phyloP scores from a whole-genome alignment of 2,113 vertebrate genomes.

The Centrocercus urophasianus region DNA sequence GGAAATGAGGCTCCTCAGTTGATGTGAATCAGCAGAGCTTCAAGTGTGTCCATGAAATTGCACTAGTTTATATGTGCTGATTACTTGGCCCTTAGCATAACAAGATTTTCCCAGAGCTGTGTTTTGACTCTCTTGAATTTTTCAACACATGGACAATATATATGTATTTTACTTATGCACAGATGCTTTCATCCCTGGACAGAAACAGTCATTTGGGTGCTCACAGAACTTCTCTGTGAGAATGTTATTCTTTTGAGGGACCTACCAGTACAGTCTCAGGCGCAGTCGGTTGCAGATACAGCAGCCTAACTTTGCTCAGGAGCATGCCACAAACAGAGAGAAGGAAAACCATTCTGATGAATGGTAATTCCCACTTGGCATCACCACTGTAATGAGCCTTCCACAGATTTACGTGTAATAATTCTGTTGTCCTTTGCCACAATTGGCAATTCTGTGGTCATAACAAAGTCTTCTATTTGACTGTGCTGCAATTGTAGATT shows the following conservation, averaged over 20 bases:
- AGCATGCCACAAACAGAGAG: not conserved
- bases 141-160: constrained; percentile 6
- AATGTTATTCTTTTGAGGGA: not conserved
- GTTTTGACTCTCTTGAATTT: constrained; percentile 39
- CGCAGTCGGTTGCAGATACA: not conserved
- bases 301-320: not conserved
- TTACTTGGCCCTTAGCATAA: constrained; percentile 33
- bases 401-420: not conserved
- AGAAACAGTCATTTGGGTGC: not conserved
- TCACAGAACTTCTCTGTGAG: constrained; percentile 4
- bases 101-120: not conserved
- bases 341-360: not conserved
- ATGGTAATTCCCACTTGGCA: not conserved
- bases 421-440: not conserved
- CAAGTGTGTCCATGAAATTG: not conserved
- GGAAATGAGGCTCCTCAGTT: not conserved
- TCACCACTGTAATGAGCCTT: not conserved
- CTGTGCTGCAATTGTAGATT: not conserved
- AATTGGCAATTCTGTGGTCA: not conserved
- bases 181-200: constrained; percentile 26
- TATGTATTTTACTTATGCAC: not conserved
- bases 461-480: not conserved
- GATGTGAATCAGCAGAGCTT: constrained; percentile 27
- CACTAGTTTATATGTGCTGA: constrained; percentile 31
- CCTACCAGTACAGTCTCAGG: not conserved